phyloP scores from a whole-genome alignment of 2,113 vertebrate species.

The Perca flavescens region DNA sequence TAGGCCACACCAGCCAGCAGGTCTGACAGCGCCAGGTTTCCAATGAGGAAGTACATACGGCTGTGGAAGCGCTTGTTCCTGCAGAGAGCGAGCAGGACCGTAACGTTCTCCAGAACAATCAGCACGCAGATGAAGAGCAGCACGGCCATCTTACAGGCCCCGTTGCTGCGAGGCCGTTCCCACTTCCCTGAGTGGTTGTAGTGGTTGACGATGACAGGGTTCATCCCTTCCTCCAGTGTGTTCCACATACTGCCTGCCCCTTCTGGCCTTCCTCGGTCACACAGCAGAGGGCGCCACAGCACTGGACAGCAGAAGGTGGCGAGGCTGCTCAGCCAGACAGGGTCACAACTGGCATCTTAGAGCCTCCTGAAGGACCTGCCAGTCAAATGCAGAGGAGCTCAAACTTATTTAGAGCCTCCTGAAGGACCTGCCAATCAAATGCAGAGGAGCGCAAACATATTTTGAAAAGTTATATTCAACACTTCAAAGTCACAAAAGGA shows the following conservation, averaged over 20 bases:
- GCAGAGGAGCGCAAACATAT: background rate
- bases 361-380: constrained; percentile 41
- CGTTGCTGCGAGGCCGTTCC: constrained; percentile 65
- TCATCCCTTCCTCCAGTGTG: constrained; percentile 76
- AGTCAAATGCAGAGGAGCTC: background rate
- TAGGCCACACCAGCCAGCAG: constrained; percentile 86
- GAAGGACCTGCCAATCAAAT: no score
- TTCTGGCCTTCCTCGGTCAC: constrained; percentile 58
- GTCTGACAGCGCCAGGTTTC: constrained; percentile 86
- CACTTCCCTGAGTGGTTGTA: constrained; percentile 87
- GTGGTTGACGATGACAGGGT: constrained; percentile 77
- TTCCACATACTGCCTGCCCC: constrained; percentile 65
- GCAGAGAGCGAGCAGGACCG: constrained; percentile 83
- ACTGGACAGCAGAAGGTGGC: constrained; percentile 41
- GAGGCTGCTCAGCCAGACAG: constrained; percentile 37
- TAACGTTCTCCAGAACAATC: constrained; percentile 85
- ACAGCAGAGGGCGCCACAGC: constrained; percentile 81
- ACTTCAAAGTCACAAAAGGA: background rate
- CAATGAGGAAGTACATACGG: constrained; percentile 86
- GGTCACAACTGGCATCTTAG: constrained; percentile 45
- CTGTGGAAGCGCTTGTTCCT: constrained; percentile 86
- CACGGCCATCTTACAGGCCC: constrained; percentile 74
- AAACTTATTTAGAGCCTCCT: background rate
- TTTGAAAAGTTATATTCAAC: background rate
- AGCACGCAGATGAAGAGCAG: constrained; percentile 82